A percentile compares a stretch with the other conserved stretches of the same genome.
These are phyloP conservation scores for Protosalanx chinensis DNA, from an alignment of 2,797 vertebrate genomes.

Conservation along the genomic window DNA sequence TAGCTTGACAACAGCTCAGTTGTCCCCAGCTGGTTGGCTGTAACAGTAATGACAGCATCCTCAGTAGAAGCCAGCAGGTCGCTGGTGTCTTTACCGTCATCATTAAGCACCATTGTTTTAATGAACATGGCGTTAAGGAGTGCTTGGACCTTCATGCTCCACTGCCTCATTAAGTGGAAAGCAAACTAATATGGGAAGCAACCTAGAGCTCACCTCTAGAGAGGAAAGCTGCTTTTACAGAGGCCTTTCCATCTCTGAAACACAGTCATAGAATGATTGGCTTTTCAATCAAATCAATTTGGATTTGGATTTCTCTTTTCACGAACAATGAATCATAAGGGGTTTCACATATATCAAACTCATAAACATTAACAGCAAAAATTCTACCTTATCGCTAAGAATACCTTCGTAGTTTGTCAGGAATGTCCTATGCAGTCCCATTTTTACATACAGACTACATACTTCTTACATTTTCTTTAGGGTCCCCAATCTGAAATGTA, in stretches of 20 bases:
- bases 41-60: slow-evolving; percentile 33
- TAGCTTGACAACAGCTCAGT: slow-evolving; percentile 46
- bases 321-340: neutral
- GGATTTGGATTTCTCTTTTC: too few relatives aligned
- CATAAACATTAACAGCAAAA: too few relatives aligned
- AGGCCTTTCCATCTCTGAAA: neutral
- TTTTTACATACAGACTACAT: too few relatives aligned
- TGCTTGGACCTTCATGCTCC: slow-evolving; percentile 80
- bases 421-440: too few relatives aligned
- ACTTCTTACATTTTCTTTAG: too few relatives aligned
- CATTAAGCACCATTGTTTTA: slow-evolving; percentile 78
- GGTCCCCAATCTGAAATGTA: too few relatives aligned
- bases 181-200: slow-evolving; percentile 77
- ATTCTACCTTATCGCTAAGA: too few relatives aligned
- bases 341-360: neutral
- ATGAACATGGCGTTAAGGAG: slow-evolving; percentile 76
- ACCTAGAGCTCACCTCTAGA: slow-evolving; percentile 79
- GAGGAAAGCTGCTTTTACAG: slow-evolving; percentile 35
- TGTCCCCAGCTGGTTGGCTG: slow-evolving; percentile 16
- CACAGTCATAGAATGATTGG: too few relatives aligned
- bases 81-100: slow-evolving; percentile 71
- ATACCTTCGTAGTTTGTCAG: too few relatives aligned
- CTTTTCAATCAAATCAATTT: too few relatives aligned
- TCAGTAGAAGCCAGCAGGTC: slow-evolving; percentile 69
- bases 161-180: slow-evolving; percentile 77